A percentile compares a stretch with the other conserved stretches of the same genome.
Evolutionary conservation across 2,797 vertebrate species (phyloP).

Genomic region (Sebastes itinus): DNA sequence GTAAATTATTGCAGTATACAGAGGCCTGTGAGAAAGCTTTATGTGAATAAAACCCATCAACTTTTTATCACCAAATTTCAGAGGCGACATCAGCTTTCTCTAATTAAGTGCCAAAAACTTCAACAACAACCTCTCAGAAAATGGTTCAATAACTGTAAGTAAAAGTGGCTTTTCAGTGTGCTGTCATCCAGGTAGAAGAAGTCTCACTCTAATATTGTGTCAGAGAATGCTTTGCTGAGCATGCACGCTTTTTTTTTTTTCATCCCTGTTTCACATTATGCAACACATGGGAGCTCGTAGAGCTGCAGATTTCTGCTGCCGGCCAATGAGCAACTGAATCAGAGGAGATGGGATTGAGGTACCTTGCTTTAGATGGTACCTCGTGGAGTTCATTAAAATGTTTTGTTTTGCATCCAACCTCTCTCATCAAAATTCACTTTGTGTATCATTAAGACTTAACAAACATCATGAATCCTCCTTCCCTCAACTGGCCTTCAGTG

Average conservation of each 20-base stretch:
- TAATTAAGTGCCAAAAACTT: constrained; percentile 61
- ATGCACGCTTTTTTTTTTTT: background rate
- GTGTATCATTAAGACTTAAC: background rate
- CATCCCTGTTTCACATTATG: background rate
- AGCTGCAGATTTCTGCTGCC: background rate
- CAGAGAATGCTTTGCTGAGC: background rate
- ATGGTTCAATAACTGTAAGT: constrained; percentile 21
- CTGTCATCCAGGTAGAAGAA: constrained; percentile 7
- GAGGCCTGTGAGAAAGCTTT: constrained; percentile 17
- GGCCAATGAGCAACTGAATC: background rate
- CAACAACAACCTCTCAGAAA: constrained; percentile 38
- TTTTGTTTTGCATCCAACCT: constrained; percentile 6
- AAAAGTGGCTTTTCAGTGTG: constrained; percentile 1
- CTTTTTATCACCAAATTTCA: constrained; percentile 45
- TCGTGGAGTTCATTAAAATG: constrained; percentile 4
- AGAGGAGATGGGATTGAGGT: background rate
- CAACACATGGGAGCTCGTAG: background rate
- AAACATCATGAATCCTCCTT: background rate
- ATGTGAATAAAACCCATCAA: constrained; percentile 36
- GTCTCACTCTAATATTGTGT: background rate
- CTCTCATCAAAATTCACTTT: constrained; percentile 14
- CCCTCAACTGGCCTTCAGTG: background rate
- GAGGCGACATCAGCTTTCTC: constrained; percentile 45
- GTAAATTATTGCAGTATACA: background rate
- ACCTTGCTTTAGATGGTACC: background rate